Conservation (phyloP, 2,888 invertebrate species). For the Caenorhabditis sp. region DNA sequence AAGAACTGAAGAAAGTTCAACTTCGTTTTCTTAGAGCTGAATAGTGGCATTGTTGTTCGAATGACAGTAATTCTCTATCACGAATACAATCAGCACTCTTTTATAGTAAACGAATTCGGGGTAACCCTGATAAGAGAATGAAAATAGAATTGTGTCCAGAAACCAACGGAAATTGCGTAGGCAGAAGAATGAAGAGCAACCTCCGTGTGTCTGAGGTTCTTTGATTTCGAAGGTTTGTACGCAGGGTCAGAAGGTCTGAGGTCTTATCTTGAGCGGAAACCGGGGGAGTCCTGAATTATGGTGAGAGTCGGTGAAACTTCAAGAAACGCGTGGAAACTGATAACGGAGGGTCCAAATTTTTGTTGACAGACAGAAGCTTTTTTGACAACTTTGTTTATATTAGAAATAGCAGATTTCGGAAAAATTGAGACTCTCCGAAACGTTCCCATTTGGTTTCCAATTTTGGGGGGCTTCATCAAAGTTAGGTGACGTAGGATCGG, state of each 20-base stretch:
- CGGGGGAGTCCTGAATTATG: too few relatives aligned
- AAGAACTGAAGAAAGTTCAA: slow-evolving; percentile 70
- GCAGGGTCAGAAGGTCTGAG: too few relatives aligned
- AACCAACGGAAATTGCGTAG: slow-evolving; percentile 33
- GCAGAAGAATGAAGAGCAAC: slow-evolving; percentile 2
- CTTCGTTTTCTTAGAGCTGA: slow-evolving; percentile 70
- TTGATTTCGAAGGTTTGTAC: neutral
- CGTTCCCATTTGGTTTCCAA: too few relatives aligned
- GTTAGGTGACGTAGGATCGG: too few relatives aligned
- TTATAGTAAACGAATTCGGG: too few relatives aligned
- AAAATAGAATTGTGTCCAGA: slow-evolving; percentile 24
- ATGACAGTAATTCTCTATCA: slow-evolving; percentile 14
- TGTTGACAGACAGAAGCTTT: too few relatives aligned
- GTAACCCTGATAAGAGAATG: slow-evolving; percentile 17
- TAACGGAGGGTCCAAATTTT: neutral
- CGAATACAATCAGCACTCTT: slow-evolving; percentile 2
- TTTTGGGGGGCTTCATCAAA: too few relatives aligned
- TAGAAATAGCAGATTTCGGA: too few relatives aligned
- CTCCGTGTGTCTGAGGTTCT: slow-evolving; percentile 25
- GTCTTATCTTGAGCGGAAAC: too few relatives aligned
- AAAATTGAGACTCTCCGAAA: too few relatives aligned
- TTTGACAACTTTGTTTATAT: too few relatives aligned
- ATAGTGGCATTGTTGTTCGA: neutral
- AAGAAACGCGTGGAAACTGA: neutral
- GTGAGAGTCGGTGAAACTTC: too few relatives aligned